Evolutionary conservation across 2,797 vertebrate genomes (phyloP).

Genomic region (Arrhamphus sclerolepis): DNA sequence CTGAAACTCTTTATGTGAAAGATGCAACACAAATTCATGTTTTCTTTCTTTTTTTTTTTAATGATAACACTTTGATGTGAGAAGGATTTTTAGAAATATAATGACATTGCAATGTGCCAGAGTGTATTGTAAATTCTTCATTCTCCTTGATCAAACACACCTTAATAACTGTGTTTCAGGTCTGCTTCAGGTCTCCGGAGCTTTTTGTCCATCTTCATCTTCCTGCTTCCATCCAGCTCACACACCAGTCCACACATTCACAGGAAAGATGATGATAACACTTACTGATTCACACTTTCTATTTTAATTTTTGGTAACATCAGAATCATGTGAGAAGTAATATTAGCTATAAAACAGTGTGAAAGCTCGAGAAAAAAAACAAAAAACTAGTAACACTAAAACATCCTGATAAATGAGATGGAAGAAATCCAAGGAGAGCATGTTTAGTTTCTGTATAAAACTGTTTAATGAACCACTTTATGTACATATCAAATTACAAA

Average conservation of each 20-base stretch:
- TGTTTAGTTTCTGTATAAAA: conserved; percentile 70
- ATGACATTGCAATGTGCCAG: neutral
- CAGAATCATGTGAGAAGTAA: too few species aligned
- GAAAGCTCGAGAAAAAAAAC: neutral
- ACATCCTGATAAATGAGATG: neutral
- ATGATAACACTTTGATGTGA: neutral
- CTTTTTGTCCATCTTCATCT: neutral
- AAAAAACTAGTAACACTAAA: neutral
- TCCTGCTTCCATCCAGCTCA: too few species aligned
- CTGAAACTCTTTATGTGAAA: too few species aligned
- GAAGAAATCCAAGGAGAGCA: conserved; percentile 11
- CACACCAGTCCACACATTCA: too few species aligned
- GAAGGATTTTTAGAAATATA: too few species aligned
- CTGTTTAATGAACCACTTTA: conserved; percentile 79
- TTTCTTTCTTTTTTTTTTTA: neutral
- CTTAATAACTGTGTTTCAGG: neutral
- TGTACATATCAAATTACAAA: conserved; percentile 86
- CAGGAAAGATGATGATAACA: too few species aligned
- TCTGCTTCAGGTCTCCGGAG: neutral
- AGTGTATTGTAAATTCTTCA: neutral
- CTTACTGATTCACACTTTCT: too few species aligned
- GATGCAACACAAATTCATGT: too few species aligned
- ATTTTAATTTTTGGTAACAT: too few species aligned
- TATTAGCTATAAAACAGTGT: neutral
- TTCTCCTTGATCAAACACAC: neutral